Conservation (phyloP, 2,797 vertebrate species). For the Dermochelys coriacea region DNA sequence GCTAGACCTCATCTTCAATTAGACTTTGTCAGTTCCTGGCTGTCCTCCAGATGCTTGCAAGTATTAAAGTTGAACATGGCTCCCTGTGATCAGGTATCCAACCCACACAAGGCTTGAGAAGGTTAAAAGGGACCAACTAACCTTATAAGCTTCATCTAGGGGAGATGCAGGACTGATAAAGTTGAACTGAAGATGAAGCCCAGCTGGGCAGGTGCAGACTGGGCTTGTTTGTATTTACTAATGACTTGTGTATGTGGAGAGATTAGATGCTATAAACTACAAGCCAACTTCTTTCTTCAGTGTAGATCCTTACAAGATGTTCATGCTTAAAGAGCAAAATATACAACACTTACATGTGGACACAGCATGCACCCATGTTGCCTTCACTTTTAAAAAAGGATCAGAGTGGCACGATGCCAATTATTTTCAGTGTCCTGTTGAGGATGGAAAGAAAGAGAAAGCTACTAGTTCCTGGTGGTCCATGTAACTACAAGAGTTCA, state of each 20-base stretch:
- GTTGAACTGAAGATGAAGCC: no score
- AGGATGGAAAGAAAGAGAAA: neutral
- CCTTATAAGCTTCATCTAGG: no score
- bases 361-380: rapidly evolving
- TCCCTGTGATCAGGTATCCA: no score
- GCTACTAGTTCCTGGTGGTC: neutral
- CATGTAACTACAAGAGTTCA: neutral
- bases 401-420: neutral
- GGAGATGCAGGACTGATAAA: no score
- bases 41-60: no score
- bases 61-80: no score
- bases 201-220: no score
- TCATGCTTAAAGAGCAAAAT: neutral
- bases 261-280: neutral
- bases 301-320: neutral
- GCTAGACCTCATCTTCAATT: no score
- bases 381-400: neutral
- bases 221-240: neutral
- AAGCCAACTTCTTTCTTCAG: neutral
- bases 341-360: neutral
- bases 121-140: no score
- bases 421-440: neutral
- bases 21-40: no score
- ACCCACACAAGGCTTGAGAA: no score
- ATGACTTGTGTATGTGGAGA: neutral